phyloP scores from a whole-genome alignment of 2,113 vertebrate species.

The Atractosteus spatula region DNA sequence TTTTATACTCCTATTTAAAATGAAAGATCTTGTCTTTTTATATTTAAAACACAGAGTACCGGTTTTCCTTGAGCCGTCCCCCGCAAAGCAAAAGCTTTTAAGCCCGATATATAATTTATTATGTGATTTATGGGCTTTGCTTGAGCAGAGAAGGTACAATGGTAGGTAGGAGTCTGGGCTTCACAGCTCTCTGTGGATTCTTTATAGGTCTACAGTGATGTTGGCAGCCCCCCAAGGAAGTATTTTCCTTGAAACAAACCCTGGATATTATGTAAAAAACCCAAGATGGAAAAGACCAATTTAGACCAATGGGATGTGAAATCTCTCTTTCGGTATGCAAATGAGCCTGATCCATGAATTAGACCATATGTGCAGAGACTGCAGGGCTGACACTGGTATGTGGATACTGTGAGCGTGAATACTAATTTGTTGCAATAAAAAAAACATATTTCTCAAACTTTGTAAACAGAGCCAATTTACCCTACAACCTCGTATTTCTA shows the following conservation, averaged over 20 bases:
- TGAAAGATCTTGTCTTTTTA: constrained; percentile 13
- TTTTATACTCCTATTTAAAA: neutral
- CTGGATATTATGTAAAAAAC: neutral
- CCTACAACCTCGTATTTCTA: no score
- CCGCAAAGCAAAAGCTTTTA: constrained; percentile 16
- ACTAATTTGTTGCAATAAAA: neutral
- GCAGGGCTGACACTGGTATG: neutral
- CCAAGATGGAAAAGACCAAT: neutral
- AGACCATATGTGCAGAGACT: constrained; percentile 2
- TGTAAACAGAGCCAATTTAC: neutral
- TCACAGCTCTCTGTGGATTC: neutral
- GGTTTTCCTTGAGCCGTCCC: neutral
- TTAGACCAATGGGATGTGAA: neutral
- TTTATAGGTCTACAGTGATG: neutral
- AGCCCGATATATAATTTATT: constrained; percentile 5
- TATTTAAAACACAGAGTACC: constrained; percentile 18
- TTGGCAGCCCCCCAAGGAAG: neutral
- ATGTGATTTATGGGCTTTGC: constrained; percentile 6
- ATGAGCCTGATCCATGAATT: neutral
- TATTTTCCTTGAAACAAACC: neutral
- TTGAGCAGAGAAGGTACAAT: neutral
- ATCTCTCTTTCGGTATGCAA: constrained; percentile 5
- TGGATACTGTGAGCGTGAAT: neutral
- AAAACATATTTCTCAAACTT: neutral
- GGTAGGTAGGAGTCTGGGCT: neutral